Conservation (phyloP, 2,888 invertebrate species). For the Drosophila tripunctata region DNA sequence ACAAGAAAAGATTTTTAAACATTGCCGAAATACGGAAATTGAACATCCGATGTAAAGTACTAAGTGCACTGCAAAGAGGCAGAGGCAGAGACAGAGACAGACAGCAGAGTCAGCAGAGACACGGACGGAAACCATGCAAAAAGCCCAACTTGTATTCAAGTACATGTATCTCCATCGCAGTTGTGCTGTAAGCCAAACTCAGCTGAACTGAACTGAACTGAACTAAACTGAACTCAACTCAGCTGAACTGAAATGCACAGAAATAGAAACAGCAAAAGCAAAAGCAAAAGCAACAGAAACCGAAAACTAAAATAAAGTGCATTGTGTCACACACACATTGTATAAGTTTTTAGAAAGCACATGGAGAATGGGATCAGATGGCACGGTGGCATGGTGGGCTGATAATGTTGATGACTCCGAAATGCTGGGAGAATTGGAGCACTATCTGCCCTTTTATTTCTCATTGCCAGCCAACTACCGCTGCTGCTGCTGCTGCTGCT, state of each 20-base stretch:
- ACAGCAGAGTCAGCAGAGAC: constrained; percentile 23
- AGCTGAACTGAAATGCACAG: constrained; percentile 27
- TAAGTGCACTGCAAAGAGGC: constrained; percentile 50
- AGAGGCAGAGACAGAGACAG: too few species aligned
- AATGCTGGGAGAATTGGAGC: constrained; percentile 17
- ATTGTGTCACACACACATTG: constrained; percentile 29
- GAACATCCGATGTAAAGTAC: constrained; percentile 66
- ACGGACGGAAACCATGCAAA: constrained; percentile 56
- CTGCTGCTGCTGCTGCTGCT: too few species aligned
- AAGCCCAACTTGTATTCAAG: constrained; percentile 34
- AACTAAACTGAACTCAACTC: constrained; percentile 37
- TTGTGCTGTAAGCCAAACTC: constrained; percentile 36
- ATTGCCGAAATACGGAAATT: constrained; percentile 60
- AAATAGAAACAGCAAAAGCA: constrained; percentile 13
- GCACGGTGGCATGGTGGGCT: constrained; percentile 16
- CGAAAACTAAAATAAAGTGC: constrained; percentile 47
- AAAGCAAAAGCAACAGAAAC: constrained; percentile 12
- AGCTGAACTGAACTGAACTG: constrained; percentile 28
- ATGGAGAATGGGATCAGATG: background rate
- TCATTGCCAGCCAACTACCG: constrained; percentile 4
- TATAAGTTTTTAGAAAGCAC: constrained; percentile 20
- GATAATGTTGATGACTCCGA: constrained; percentile 66
- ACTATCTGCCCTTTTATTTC: background rate
- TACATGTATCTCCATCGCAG: constrained; percentile 38
- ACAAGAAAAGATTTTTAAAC: background rate